phyloP scores from a whole-genome alignment of 2,113 vertebrate genomes.

The Rhabdornis inornatus region DNA sequence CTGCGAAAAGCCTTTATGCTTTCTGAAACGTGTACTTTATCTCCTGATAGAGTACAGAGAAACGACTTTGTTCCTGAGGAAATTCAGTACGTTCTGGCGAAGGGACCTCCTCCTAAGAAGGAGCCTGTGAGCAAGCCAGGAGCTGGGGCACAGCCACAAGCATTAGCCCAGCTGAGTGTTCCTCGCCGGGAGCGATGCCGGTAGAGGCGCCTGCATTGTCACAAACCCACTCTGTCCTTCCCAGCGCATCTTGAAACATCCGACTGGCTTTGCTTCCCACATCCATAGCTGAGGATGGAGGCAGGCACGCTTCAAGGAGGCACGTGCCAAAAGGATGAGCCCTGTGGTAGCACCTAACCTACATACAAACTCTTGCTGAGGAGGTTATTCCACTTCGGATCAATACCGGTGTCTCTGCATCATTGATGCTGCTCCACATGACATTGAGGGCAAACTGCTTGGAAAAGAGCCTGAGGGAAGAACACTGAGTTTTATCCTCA shows the following conservation, averaged over 20 bases:
- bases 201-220: background rate
- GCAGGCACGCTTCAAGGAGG: background rate
- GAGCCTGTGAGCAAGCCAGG: background rate
- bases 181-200: accelerated
- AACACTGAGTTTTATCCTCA: background rate
- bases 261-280: background rate
- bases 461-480: background rate
- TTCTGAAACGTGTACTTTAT: background rate
- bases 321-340: background rate
- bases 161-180: background rate
- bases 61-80: background rate
- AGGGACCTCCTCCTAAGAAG: background rate
- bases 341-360: background rate
- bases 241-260: accelerated
- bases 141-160: background rate
- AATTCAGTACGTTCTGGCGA: background rate
- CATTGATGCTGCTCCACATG: background rate
- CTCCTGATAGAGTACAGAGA: background rate
- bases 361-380: background rate
- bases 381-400: background rate
- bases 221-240: background rate
- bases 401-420: accelerated
- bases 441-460: background rate
- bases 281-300: background rate
- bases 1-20: background rate